Base-by-base conservation (phyloP, 2,113 vertebrate genomes). In the Callionymus lyra region DNA sequence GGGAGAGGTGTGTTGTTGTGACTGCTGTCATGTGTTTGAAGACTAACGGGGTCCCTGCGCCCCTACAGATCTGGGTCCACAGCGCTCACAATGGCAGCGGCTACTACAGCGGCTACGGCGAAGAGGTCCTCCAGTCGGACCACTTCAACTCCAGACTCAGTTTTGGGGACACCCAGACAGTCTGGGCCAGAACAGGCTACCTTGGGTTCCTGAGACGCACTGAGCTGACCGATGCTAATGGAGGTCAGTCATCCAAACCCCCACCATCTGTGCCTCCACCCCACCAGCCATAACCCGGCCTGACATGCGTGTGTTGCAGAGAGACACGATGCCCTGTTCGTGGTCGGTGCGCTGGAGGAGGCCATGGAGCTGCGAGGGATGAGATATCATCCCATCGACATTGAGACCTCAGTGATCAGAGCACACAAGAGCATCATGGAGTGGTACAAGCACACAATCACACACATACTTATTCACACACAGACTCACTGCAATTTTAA, bases 351-450 rank as follows among this genome's bases (percentile, higher is more conserved):
- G 6, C 82, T 98, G 75, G 95, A 98, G 42, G 95, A 98, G 82
- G 92, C 95, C 77, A 96, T 98, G 95, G 95, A 98, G 77, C 76
- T 98, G 60, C 76, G 95, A 51, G 95, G 95, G 15, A 98, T 98
- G 95, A 80, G 95, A 50, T 98, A 98, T 70, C 95, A 98, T 33
- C 95, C 95, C 0, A 98, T 98, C 15, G 95, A 98, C 84, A 98
- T 98, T 6, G 95, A 98, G 80, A 98, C 94, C 34, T 98, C 95
- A 0, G 95, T 98, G 50, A 96, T 95, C 63, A 86, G 95, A 35
- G 90, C 95, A 0, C 95, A 98, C 79, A 98, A 98, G 75, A 95
- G 91, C 69, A 94, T 98, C 74, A 94, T 94, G 12, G 95, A 98
- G 75, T 98, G 95, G 95, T 98, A 74, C 65, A 87, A 27, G 15